A percentile compares a stretch with the other conserved stretches of the same genome.
phyloP scores from a whole-genome alignment of 2,797 vertebrate species.

The Argya squamiceps region DNA sequence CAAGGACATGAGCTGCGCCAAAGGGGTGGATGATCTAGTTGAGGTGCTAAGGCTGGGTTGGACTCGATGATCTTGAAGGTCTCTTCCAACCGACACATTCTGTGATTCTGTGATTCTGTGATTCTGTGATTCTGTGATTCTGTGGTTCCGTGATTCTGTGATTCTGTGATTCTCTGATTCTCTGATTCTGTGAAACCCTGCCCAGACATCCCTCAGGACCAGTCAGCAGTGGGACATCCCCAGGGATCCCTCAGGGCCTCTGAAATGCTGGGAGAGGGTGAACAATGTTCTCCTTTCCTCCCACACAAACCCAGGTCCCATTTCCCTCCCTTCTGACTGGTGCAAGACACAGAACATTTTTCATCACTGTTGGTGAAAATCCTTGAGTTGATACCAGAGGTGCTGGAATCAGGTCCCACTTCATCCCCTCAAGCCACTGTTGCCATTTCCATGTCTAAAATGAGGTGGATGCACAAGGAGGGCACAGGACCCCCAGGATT shows the following conservation, averaged over 20 bases:
- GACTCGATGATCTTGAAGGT: no score
- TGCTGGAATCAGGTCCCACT: not conserved
- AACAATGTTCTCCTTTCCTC: rapidly evolving
- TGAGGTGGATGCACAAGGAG: not conserved
- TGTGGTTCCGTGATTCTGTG: no score
- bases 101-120: no score
- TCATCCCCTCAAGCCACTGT: not conserved
- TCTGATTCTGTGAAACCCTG: not conserved
- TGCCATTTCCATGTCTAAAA: not conserved
- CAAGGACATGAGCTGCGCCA: not conserved
- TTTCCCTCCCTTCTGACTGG: not conserved
- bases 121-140: no score
- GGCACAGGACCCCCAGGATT: not conserved
- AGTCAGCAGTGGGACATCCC: not conserved
- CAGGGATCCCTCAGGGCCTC: not conserved
- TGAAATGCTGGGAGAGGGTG: not conserved
- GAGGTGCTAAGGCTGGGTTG: no score
- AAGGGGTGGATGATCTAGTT: not conserved
- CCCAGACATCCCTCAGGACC: not conserved
- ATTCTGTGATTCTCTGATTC: no score
- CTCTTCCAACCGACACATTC: no score
- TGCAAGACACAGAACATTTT: not conserved
- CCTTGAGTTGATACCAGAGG: not conserved
- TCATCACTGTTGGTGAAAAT: not conserved
- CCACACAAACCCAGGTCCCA: not conserved